These are phyloP conservation scores for Gymnocypris eckloni DNA, from an alignment of 2,797 vertebrate genomes.

Conservation along the genomic window DNA sequence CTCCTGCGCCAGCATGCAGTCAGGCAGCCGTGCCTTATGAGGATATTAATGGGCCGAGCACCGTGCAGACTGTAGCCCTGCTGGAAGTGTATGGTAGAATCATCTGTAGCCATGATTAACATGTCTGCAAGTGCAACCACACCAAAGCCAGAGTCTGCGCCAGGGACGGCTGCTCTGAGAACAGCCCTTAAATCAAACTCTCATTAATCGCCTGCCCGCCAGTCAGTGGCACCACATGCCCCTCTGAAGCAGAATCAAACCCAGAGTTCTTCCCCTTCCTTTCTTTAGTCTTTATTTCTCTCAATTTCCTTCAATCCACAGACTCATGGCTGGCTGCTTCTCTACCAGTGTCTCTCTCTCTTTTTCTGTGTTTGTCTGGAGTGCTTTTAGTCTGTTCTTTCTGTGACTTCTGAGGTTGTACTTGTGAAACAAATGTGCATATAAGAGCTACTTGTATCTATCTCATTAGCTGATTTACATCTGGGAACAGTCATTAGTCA, in stretches of 20 bases:
- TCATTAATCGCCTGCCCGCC: slow-evolving; percentile 57
- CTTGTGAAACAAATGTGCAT: background rate
- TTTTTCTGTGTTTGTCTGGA: slow-evolving; percentile 19
- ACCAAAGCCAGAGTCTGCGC: slow-evolving; percentile 58
- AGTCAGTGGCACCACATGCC: slow-evolving; percentile 56
- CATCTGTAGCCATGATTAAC: slow-evolving; percentile 64
- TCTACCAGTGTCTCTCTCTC: slow-evolving; percentile 32
- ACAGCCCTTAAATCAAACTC: slow-evolving; percentile 65
- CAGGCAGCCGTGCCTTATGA: slow-evolving; percentile 29
- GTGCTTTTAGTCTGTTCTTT: slow-evolving; percentile 25
- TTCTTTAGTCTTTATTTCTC: slow-evolving; percentile 39
- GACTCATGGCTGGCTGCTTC: background rate
- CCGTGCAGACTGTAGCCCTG: slow-evolving; percentile 56
- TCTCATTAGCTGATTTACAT: slow-evolving; percentile 7
- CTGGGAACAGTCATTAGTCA: slow-evolving; percentile 7
- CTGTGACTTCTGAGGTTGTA: slow-evolving; percentile 2
- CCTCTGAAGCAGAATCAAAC: slow-evolving; percentile 52
- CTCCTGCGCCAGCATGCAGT: slow-evolving; percentile 24
- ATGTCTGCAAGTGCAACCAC: slow-evolving; percentile 63
- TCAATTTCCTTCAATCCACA: slow-evolving; percentile 49
- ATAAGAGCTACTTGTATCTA: background rate
- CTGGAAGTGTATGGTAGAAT: slow-evolving; percentile 61
- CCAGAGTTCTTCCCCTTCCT: slow-evolving; percentile 33
- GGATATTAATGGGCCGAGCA: slow-evolving; percentile 60
- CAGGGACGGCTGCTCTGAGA: slow-evolving; percentile 56